Conservation (phyloP, 1,140 invertebrate genomes). For the Metaphire vulgaris region DNA sequence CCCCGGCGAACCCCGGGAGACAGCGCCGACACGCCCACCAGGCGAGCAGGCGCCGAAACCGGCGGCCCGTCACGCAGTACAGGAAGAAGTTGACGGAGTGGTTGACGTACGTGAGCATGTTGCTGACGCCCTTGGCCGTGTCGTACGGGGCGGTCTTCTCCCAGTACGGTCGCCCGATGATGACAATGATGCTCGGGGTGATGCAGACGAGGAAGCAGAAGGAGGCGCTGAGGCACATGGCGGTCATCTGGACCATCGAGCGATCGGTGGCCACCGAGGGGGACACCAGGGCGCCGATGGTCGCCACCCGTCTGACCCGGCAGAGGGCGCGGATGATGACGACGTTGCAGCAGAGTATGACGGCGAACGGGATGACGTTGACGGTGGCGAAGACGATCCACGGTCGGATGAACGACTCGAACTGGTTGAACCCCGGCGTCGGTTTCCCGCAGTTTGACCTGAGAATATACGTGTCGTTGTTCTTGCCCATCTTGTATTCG, state of each 20-base stretch:
- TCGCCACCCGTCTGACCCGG: not conserved
- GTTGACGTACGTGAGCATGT: slow-evolving; percentile 30
- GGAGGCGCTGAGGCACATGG: slow-evolving; percentile 18
- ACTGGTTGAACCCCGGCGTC: slow-evolving; percentile 3
- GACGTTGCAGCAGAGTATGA: slow-evolving; percentile 16
- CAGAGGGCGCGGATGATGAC: slow-evolving; percentile 16
- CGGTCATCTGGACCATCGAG: slow-evolving; percentile 27
- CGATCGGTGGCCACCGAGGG: slow-evolving; percentile 11
- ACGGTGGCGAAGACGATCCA: slow-evolving; percentile 21
- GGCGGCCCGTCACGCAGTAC: slow-evolving; percentile 32
- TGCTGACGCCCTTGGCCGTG: slow-evolving; percentile 21
- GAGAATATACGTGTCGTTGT: not conserved
- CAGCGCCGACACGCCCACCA: not conserved
- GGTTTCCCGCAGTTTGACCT: slow-evolving; percentile 6
- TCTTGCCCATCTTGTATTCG: slow-evolving; percentile 9
- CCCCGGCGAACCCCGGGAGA: no score
- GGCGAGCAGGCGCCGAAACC: slow-evolving; percentile 31
- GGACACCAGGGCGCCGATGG: not conserved
- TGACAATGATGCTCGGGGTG: slow-evolving; percentile 18
- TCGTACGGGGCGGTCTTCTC: slow-evolving; percentile 18
- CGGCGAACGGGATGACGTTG: slow-evolving; percentile 2
- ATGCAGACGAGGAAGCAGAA: slow-evolving; percentile 22
- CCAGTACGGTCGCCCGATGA: slow-evolving; percentile 28
- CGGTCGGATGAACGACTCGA: slow-evolving; percentile 10
- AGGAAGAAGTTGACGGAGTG: slow-evolving; percentile 36